Percentiles rank a stretch among this genome's conserved stretches.
Conservation (phyloP, 2,797 vertebrate genomes). For the Tokudaia muenninki region DNA sequence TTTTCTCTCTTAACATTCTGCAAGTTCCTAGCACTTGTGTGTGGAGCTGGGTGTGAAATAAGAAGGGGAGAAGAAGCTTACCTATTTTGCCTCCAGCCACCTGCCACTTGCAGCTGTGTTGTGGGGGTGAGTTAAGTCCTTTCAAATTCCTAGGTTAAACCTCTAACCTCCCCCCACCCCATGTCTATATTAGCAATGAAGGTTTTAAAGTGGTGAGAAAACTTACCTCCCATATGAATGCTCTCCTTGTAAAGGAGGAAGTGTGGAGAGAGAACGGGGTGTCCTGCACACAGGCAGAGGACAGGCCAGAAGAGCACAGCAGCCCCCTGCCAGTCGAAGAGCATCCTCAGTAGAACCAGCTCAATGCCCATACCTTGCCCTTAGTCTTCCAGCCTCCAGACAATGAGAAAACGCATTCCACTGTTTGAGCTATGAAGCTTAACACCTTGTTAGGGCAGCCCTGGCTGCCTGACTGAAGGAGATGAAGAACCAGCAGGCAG, state of each 20-base stretch:
- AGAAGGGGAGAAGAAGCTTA: too few relatives aligned
- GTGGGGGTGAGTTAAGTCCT: not conserved
- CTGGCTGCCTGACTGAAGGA: not conserved
- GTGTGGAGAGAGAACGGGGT: not conserved
- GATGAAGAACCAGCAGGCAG: not conserved
- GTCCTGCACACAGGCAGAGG: not conserved
- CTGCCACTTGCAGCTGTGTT: not conserved
- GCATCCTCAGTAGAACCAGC: not conserved
- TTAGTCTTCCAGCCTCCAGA: not conserved
- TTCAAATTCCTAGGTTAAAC: not conserved
- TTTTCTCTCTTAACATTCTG: not conserved
- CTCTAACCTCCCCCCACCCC: not conserved
- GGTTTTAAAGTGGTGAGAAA: not conserved
- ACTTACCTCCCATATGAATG: not conserved
- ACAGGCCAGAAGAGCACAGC: not conserved
- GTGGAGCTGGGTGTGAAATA: not conserved
- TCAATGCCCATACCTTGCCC: rapidly evolving
- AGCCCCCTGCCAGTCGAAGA: not conserved
- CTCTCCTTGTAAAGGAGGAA: not conserved
- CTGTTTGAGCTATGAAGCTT: not conserved
- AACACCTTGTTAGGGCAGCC: not conserved
- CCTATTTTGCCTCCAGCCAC: not conserved
- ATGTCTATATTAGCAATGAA: not conserved
- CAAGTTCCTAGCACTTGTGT: not conserved
- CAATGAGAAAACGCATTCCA: not conserved